Evolutionary conservation across 2,888 invertebrate genomes (phyloP).

Genomic region (Philereme vetulata): DNA sequence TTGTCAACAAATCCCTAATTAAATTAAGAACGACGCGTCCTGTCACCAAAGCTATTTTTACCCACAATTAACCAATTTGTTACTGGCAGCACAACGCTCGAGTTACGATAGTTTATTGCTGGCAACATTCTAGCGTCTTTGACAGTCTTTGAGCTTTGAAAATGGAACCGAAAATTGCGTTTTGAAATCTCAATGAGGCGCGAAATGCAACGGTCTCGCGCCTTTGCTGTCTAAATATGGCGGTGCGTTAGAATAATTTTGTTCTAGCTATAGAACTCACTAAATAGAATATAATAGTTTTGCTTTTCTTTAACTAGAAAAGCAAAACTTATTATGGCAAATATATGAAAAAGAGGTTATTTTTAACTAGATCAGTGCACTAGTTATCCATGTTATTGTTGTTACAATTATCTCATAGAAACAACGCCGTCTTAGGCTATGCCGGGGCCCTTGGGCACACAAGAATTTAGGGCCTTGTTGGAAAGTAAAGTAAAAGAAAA

Average conservation of each 20-base stretch:
- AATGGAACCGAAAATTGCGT: conserved; percentile 75
- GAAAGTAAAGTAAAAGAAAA: too few relatives aligned
- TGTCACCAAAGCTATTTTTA: conserved; percentile 38
- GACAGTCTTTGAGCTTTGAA: conserved; percentile 61
- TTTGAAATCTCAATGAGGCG: conserved; percentile 68
- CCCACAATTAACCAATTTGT: conserved; percentile 79
- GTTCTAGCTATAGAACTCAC: not conserved
- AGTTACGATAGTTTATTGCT: conserved; percentile 64
- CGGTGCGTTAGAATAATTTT: conserved; percentile 28
- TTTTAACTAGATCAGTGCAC: too few relatives aligned
- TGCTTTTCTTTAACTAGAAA: too few relatives aligned
- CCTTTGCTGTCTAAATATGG: conserved; percentile 69
- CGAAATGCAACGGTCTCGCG: conserved; percentile 62
- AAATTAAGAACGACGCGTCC: conserved; percentile 26
- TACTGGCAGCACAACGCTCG: conserved; percentile 66
- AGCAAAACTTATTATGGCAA: too few relatives aligned
- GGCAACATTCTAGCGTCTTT: conserved; percentile 77
- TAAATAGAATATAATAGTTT: too few relatives aligned
- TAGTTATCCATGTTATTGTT: too few relatives aligned
- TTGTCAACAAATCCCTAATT: conserved; percentile 40
- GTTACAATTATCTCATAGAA: too few relatives aligned
- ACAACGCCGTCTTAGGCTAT: too few relatives aligned
- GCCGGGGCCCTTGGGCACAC: too few relatives aligned
- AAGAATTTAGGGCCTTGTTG: too few relatives aligned
- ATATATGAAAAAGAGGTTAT: too few relatives aligned